Base-by-base conservation (phyloP, 2,797 vertebrate species). In the Lemur catta region DNA sequence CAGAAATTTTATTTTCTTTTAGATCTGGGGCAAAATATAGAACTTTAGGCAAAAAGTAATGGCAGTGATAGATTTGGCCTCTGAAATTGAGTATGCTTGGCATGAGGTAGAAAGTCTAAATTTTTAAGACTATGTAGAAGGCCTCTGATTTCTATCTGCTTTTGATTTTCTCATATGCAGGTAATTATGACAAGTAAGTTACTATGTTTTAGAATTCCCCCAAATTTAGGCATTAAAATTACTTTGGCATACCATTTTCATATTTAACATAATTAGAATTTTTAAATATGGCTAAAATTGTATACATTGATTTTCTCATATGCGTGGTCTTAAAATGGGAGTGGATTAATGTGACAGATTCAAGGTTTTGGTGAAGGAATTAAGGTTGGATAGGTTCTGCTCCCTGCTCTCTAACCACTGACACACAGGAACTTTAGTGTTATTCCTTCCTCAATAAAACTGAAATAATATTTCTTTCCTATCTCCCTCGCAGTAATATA, bases 391-490 rank as follows among this genome's bases (percentile, higher is more conserved):
- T 43, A 94, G 35, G 74, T 93, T 94, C 7, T 85, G 7, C 55
- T 92, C 5, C 18, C 52, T 82, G 20, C 59, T 35, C 28, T 85
- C 52, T 90, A 69, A 74, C 35, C 69, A 81, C 59, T 88, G 72
- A 94, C 35, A 67, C 8, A 69, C 26, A 80, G 30, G 91, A 87
- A 4, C 38, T 74, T 92, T 69, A 78, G 55, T 79, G 17, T 78
- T 84, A 28, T 52, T 78, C 22, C 8, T 3, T 59, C 61, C n/a
- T 84, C 48, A 84, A 28, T 63, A 87, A 86, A 90, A 92, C n/a
- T 50, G 65, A 96, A 95, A 80, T 65, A 63, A 79, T 82, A 78
- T 84, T 96, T 95, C 30, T 80, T 93, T 38, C 26, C 35, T 59
- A 65, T 71, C 18, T 92, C 17, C 11, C 2, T 71, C 24, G 76